Evolutionary conservation across 2,797 vertebrate species (phyloP), one percentile per base, ranked within the genome.

Genomic region (Carduelis carduelis): DNA sequence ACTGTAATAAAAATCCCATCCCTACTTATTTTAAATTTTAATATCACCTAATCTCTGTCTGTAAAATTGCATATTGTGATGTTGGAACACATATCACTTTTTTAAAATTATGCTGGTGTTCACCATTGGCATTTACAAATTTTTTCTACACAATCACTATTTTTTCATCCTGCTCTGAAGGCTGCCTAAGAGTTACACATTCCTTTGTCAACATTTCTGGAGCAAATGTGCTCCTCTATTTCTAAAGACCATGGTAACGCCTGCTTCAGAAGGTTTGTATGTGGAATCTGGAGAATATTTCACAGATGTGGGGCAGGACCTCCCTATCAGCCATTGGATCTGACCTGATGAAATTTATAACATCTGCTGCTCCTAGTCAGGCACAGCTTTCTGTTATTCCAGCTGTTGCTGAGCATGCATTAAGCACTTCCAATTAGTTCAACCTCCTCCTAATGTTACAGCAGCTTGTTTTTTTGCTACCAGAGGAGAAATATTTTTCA

Each of bases 351-450:
- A 97, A 97, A 97, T 91, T 89, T 34, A 32, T 85, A 90, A 88
- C 88, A 93, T 96, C 75, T 84, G 95, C 92, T 96, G 87, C 74
- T 93, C 75, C 93, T 39, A 87, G 34, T 46, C 60, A 89, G 95
- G 56, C 57, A 82, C 72, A 63, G 91, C 41, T 92, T 60, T 95
- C 88, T 97, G 95, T 97, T 97, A 91, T 95, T 97, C 96, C 97
- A 98, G 97, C 97, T 98, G 97, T 72, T 97, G 90, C 87, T 88
- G 95, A 96, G 71, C 30, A 64, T 63, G 94, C 94, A 96, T 92
- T 93, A 92, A 97, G 88, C 87, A 74, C 90, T 95, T 95, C 50
- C 94, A 97, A 85, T 95, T 95, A 97, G 93, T 95, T 96, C 93
- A 96, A 94, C 93, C 96, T 97, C 95, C 95, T 97, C 71, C 91